Evolutionary conservation across 1,140 invertebrate genomes (phyloP).

Genomic region (Monomorium pharaonis): DNA sequence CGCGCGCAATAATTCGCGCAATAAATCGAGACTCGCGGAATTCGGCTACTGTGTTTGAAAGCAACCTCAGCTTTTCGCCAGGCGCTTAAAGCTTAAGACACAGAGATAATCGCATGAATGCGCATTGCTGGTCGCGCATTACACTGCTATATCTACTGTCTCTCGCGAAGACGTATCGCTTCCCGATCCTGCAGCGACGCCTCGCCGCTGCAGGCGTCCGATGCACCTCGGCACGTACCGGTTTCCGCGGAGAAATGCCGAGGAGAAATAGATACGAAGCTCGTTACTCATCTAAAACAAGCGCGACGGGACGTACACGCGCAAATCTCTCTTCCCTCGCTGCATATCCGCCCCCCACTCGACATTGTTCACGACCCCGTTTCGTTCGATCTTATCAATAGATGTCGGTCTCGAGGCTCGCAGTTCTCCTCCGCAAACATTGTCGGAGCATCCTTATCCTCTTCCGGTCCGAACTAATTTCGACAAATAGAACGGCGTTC

Average conservation of each 20-base stretch:
- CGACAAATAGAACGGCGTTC: not conserved
- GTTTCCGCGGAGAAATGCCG: slow-evolving; percentile 53
- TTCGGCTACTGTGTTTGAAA: not conserved
- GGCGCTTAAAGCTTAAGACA: slow-evolving; percentile 12
- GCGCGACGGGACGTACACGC: slow-evolving; percentile 11
- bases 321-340: not conserved
- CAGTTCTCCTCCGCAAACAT: slow-evolving; percentile 22
- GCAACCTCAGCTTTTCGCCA: not conserved
- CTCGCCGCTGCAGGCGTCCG: slow-evolving; percentile 6
- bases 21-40: not conserved
- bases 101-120: slow-evolving; percentile 9
- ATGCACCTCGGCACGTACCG: slow-evolving; percentile 53
- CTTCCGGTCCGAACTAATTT: slow-evolving; percentile 19
- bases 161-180: slow-evolving; percentile 42
- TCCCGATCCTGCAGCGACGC: slow-evolving; percentile 43
- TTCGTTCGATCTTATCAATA: slow-evolving; percentile 33
- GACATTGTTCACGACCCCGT: slow-evolving; percentile 1
- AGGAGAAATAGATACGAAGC: slow-evolving; percentile 51
- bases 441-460: not conserved
- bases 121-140: slow-evolving; percentile 8
- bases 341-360: not conserved
- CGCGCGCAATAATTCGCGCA: not conserved
- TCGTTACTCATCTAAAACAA: slow-evolving; percentile 67
- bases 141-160: slow-evolving; percentile 16
- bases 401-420: not conserved